Evolutionary conservation across 2,797 vertebrate species (phyloP).

Genomic region (Enteromius viviparus): DNA sequence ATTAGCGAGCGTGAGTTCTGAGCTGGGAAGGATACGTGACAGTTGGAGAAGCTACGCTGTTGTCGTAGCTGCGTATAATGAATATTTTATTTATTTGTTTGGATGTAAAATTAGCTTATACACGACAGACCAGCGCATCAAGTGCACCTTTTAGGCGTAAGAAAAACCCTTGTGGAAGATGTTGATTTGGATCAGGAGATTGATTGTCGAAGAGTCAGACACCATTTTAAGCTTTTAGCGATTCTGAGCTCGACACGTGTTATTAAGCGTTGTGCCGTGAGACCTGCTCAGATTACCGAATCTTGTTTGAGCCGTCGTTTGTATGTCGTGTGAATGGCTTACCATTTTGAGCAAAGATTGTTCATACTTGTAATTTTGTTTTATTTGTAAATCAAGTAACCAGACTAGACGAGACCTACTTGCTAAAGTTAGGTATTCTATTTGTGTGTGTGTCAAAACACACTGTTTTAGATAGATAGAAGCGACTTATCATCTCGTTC

Average conservation of each 20-base stretch:
- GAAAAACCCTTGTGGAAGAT: slow-evolving; percentile 3
- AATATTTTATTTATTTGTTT: slow-evolving; percentile 38
- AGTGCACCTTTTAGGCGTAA: slow-evolving; percentile 25
- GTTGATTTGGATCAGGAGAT: slow-evolving; percentile 43
- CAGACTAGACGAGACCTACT: slow-evolving; percentile 52
- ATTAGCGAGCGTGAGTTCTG: slow-evolving; percentile 38
- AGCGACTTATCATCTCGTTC: slow-evolving; percentile 45
- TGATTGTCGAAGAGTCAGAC: slow-evolving; percentile 37
- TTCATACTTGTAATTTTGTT: slow-evolving; percentile 48
- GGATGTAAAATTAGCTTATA: slow-evolving; percentile 48
- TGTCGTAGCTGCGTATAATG: slow-evolving; percentile 2
- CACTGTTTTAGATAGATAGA: slow-evolving; percentile 50
- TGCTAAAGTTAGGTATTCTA: slow-evolving; percentile 41
- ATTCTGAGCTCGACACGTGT: slow-evolving; percentile 29
- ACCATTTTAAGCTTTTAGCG: slow-evolving; percentile 48
- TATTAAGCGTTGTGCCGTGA: neutral
- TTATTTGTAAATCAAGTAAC: slow-evolving; percentile 49
- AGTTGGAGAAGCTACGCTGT: slow-evolving; percentile 34
- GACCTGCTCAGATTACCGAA: slow-evolving; percentile 15
- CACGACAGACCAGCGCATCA: slow-evolving; percentile 46
- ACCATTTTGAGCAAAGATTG: slow-evolving; percentile 38
- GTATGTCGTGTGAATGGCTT: slow-evolving; percentile 47
- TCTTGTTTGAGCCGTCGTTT: slow-evolving; percentile 7
- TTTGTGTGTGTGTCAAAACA: slow-evolving; percentile 29
- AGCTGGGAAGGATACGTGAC: slow-evolving; percentile 6